A percentile compares a stretch with the other conserved stretches of the same genome.
Conservation (phyloP, 2,113 vertebrate genomes). For the Athene cunicularia region DNA sequence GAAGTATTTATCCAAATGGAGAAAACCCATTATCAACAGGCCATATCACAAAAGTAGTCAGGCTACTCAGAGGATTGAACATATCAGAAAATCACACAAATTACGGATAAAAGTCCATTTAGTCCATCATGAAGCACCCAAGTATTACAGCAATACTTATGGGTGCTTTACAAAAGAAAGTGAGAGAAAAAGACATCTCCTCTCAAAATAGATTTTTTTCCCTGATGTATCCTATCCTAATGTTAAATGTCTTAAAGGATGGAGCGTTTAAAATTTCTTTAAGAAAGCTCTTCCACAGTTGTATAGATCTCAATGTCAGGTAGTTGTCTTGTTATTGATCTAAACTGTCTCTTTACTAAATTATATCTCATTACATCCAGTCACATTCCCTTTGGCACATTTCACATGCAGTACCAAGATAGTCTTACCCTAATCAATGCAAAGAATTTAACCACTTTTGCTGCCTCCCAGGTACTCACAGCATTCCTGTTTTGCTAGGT, state of each 20-base stretch:
- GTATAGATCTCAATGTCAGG: neutral
- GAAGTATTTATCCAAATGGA: neutral
- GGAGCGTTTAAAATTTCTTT: neutral
- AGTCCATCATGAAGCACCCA: neutral
- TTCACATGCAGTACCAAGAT: neutral
- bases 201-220: conserved; percentile 31
- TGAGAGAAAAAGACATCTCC: neutral
- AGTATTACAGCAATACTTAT: neutral
- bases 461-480: neutral
- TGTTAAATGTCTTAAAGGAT: conserved; percentile 10
- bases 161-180: neutral
- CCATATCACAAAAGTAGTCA: neutral
- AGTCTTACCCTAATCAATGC: neutral
- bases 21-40: conserved; percentile 7
- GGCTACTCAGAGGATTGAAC: conserved; percentile 20
- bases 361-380: neutral
- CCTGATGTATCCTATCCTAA: neutral
- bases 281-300: neutral
- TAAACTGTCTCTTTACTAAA: conserved; percentile 20
- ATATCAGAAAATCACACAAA: neutral
- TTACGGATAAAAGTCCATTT: conserved; percentile 19
- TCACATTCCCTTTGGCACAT: neutral
- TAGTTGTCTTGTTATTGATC: conserved; percentile 15
- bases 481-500: neutral
- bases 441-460: neutral